Conservation (phyloP, 2,113 vertebrate genomes). For the Mesitornis unicolor region DNA sequence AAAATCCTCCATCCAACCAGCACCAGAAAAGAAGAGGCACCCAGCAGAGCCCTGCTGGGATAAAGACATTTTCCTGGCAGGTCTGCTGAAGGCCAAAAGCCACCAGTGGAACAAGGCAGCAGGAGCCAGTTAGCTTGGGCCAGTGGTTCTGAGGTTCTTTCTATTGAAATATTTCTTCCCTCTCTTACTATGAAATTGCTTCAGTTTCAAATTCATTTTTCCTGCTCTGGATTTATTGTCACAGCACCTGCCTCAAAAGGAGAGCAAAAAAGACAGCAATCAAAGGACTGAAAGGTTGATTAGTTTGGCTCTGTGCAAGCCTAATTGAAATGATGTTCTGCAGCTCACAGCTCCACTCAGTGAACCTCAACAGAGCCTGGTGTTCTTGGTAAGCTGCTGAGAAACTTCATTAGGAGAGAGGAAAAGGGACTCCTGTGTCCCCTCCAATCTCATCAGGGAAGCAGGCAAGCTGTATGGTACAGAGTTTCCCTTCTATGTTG, state of each 20-base stretch:
- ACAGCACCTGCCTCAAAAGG: background rate
- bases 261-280: background rate
- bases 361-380: background rate
- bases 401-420: background rate
- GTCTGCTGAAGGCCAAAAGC: background rate
- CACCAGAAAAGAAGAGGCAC: background rate
- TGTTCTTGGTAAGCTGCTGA: background rate
- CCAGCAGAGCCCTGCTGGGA: background rate
- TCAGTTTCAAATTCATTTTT: background rate
- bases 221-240: background rate
- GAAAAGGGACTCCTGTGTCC: background rate
- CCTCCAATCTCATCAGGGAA: background rate
- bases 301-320: background rate
- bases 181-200: background rate
- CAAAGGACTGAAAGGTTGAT: background rate
- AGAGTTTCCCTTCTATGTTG: background rate
- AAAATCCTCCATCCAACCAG: background rate
- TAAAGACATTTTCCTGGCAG: background rate
- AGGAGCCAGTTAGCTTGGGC: background rate
- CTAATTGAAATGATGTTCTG: background rate
- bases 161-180: too few relatives aligned
- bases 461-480: background rate
- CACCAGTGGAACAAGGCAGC: background rate
- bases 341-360: background rate
- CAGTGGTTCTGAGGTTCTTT: background rate